Percentiles rank a stretch among this genome's conserved stretches.
Evolutionary conservation across 2,888 invertebrate genomes (phyloP).

Genomic region (Erynnis tages): DNA sequence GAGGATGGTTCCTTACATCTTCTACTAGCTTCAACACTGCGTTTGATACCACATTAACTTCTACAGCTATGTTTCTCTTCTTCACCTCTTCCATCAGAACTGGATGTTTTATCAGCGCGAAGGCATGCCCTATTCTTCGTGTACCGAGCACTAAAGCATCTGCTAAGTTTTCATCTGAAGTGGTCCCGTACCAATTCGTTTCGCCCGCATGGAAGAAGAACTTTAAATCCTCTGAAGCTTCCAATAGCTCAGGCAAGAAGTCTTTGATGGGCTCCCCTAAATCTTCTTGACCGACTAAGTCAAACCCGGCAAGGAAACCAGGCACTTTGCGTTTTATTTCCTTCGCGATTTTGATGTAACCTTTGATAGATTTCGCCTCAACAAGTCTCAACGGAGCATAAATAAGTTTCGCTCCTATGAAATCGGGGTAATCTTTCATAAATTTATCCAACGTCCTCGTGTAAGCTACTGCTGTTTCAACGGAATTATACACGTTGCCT

Average conservation of each 20-base stretch:
- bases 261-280: conserved; percentile 82
- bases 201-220: conserved; percentile 92
- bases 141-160: conserved; percentile 88
- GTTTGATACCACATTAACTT: conserved; percentile 91
- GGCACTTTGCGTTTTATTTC: conserved; percentile 79
- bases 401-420: conserved; percentile 85
- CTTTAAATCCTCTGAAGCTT: conserved; percentile 73
- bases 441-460: conserved; percentile 81
- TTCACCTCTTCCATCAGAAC: conserved; percentile 81
- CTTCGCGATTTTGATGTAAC: conserved; percentile 69
- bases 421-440: conserved; percentile 81
- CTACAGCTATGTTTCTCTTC: conserved; percentile 84
- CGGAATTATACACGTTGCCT: conserved; percentile 75
- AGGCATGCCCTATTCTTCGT: conserved; percentile 90
- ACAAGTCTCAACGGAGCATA: conserved; percentile 83
- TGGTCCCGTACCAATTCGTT: conserved; percentile 86
- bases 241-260: conserved; percentile 79
- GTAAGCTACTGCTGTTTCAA: conserved; percentile 81
- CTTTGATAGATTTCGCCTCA: conserved; percentile 55
- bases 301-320: conserved; percentile 88
- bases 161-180: conserved; percentile 86
- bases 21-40: conserved; percentile 85
- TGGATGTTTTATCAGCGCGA: conserved; percentile 88
- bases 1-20: conserved; percentile 90
- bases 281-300: conserved; percentile 92